Conservation (phyloP, 2,113 vertebrate genomes). For the Arothron firmamentum region DNA sequence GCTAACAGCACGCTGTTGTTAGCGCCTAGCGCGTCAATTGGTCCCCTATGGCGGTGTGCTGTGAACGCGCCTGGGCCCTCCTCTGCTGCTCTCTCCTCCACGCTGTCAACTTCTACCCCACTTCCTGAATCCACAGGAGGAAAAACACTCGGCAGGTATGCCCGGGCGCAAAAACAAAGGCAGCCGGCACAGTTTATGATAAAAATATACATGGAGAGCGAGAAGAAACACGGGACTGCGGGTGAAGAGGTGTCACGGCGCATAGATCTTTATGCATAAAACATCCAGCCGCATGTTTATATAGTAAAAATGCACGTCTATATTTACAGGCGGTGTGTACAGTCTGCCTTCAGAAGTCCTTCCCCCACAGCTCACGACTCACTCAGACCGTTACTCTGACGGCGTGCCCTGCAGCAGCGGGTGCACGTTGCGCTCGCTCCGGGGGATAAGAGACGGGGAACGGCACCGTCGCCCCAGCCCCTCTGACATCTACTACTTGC, state of each 20-base stretch:
- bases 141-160: neutral
- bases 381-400: conserved; percentile 25
- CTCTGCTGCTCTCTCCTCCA: conserved; percentile 11
- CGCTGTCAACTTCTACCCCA: conserved; percentile 26
- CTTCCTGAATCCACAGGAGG: conserved; percentile 13
- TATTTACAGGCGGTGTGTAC: conserved; percentile 1
- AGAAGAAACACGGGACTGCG: neutral
- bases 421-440: conserved; percentile 34
- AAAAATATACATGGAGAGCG: neutral
- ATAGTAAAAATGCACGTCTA: neutral
- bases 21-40: conserved; percentile 18
- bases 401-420: conserved; percentile 37
- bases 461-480: conserved; percentile 37
- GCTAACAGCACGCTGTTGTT: neutral
- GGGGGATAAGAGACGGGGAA: conserved; percentile 39
- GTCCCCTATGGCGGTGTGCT: conserved; percentile 15
- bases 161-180: no score
- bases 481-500: conserved; percentile 16
- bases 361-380: conserved; percentile 35
- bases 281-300: neutral
- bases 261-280: neutral
- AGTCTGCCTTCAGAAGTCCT: conserved; percentile 29
- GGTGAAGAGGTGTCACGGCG: neutral
- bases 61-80: conserved; percentile 30
- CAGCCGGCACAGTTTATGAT: conserved; percentile 3